phyloP scores from a whole-genome alignment of 2,113 vertebrate genomes.

The Oncorhynchus tshawytscha region DNA sequence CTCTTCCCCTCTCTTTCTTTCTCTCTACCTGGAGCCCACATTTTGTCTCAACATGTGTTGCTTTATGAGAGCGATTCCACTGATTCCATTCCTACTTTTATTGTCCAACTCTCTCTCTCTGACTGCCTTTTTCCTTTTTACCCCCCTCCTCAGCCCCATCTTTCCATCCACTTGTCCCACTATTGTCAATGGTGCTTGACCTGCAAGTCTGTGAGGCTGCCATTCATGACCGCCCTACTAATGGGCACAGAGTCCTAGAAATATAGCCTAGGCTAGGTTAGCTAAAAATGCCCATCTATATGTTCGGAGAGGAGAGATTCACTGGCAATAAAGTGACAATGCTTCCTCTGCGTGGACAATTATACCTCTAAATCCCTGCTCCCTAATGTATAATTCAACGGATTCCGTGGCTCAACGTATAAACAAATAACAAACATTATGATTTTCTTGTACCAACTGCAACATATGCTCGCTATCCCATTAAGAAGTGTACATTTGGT shows the following conservation, averaged over 20 bases:
- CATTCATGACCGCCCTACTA: background rate
- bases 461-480: slow-evolving; percentile 43
- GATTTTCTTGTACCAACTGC: slow-evolving; percentile 25
- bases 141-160: background rate
- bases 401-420: background rate
- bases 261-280: background rate
- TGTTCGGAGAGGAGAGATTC: background rate
- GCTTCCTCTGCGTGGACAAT: no score
- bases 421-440: slow-evolving; percentile 10
- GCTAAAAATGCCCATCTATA: slow-evolving; percentile 11
- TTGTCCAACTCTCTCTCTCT: slow-evolving; percentile 14
- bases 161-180: background rate
- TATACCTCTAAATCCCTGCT: background rate
- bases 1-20: slow-evolving; percentile 20
- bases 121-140: slow-evolving; percentile 6
- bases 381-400: slow-evolving; percentile 40
- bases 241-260: no score
- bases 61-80: slow-evolving; percentile 21
- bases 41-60: slow-evolving; percentile 39
- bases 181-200: slow-evolving; percentile 1
- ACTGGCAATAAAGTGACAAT: no score
- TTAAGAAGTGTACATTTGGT: slow-evolving; percentile 57
- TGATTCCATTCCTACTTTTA: slow-evolving; percentile 28
- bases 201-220: background rate
- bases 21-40: slow-evolving; percentile 30